These are phyloP conservation scores for Aleadryas rufinucha DNA, from an alignment of 2,113 vertebrate genomes.

Conservation along the genomic window DNA sequence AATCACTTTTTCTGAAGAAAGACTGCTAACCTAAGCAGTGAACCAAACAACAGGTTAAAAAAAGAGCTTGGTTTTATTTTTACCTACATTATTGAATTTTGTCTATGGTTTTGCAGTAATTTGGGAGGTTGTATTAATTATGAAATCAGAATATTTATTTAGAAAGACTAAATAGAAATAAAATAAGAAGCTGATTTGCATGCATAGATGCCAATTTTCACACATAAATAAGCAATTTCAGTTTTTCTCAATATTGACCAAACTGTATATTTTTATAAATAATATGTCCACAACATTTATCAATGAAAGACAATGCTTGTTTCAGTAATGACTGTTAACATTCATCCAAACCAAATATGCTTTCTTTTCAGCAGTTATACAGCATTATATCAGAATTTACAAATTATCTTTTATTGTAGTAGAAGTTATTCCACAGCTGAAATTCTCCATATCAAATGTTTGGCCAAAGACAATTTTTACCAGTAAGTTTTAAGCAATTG, in stretches of 20 bases:
- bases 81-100: not conserved
- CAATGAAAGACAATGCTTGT: not conserved
- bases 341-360: not conserved
- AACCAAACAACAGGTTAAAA: not conserved
- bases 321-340: not conserved
- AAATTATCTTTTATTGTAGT: not conserved
- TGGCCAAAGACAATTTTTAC: not conserved
- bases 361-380: not conserved
- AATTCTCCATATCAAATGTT: not conserved
- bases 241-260: not conserved
- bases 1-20: not conserved
- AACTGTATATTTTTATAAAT: not conserved
- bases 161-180: not conserved
- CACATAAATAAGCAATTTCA: not conserved
- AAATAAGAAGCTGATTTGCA: not conserved
- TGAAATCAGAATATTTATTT: not conserved
- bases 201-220: not conserved
- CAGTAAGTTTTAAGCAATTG: conserved; percentile 17
- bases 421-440: not conserved
- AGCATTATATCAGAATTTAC: not conserved
- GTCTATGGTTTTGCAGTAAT: not conserved
- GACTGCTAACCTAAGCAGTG: not conserved
- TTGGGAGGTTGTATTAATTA: not conserved
- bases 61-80: not conserved
- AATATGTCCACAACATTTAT: not conserved